phyloP scores from a whole-genome alignment of 2,113 vertebrate genomes.

The Pangasianodon gigas region DNA sequence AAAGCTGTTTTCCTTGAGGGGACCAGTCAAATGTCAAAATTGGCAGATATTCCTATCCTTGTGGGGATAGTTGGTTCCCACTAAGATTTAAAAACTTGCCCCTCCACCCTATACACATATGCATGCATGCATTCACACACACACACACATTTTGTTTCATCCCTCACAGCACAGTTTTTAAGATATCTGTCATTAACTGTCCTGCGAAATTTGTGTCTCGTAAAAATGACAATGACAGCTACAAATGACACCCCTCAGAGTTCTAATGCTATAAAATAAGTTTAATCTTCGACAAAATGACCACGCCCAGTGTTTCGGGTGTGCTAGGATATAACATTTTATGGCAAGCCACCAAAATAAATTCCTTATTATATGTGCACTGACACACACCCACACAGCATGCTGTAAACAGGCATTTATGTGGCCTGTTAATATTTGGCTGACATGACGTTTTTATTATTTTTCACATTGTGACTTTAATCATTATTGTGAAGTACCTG shows the following conservation, averaged over 20 bases:
- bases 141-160: neutral
- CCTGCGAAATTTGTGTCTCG: neutral
- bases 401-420: constrained; percentile 13
- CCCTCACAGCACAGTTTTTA: neutral
- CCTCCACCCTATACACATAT: neutral
- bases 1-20: neutral
- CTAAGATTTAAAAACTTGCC: neutral
- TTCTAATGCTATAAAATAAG: neutral
- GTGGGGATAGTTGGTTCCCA: neutral
- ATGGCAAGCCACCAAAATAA: constrained; percentile 9
- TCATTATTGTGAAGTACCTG: constrained; percentile 20
- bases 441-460: constrained; percentile 22
- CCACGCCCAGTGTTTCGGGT: neutral
- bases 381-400: neutral
- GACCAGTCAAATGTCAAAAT: neutral
- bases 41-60: neutral
- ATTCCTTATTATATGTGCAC: neutral
- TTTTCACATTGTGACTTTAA: constrained; percentile 26
- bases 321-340: neutral
- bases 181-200: constrained; percentile 14
- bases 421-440: constrained; percentile 27
- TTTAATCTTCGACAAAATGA: neutral
- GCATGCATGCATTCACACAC: too few relatives aligned
- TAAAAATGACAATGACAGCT: constrained; percentile 1
- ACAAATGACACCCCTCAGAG: constrained; percentile 10